phyloP scores from a whole-genome alignment of 2,888 invertebrate genomes.

The Carabus problematicus region DNA sequence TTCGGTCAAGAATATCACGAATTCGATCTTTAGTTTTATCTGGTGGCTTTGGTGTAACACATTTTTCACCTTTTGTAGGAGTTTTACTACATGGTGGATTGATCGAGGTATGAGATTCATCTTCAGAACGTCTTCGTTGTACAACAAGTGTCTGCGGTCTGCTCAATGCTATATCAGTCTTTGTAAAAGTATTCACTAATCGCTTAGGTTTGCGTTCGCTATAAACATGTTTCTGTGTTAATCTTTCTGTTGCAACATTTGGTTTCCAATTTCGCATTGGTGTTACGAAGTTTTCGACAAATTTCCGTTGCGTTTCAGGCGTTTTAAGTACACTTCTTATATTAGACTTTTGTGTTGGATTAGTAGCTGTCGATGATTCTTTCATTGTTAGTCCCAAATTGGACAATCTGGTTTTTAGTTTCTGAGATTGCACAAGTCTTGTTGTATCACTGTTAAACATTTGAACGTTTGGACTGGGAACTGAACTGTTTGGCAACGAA shows the following conservation, averaged over 20 bases:
- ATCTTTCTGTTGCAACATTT: conserved; percentile 4
- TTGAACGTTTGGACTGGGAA: conserved; percentile 25
- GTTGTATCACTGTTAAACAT: conserved; percentile 22
- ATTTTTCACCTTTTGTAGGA: neutral
- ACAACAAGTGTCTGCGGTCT: neutral
- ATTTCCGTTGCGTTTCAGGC: neutral
- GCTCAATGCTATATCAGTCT: conserved; percentile 7
- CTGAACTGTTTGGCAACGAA: conserved; percentile 29
- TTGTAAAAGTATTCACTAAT: neutral
- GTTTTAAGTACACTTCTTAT: conserved; percentile 31
- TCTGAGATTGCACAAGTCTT: conserved; percentile 51
- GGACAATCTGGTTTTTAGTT: conserved; percentile 48
- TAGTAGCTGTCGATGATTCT: conserved; percentile 38
- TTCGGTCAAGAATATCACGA: conserved; percentile 50
- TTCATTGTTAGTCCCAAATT: neutral
- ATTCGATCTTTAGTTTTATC: conserved; percentile 17
- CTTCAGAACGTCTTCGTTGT: neutral
- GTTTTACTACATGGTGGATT: neutral
- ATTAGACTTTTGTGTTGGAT: conserved; percentile 41
- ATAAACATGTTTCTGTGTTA: neutral
- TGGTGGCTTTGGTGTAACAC: neutral
- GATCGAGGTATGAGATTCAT: neutral
- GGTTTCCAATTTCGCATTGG: neutral
- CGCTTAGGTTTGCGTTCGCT: neutral
- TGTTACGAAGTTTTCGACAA: conserved; percentile 9